phyloP scores from a whole-genome alignment of 2,888 invertebrate genomes.

The Argyresthia goedartella region DNA sequence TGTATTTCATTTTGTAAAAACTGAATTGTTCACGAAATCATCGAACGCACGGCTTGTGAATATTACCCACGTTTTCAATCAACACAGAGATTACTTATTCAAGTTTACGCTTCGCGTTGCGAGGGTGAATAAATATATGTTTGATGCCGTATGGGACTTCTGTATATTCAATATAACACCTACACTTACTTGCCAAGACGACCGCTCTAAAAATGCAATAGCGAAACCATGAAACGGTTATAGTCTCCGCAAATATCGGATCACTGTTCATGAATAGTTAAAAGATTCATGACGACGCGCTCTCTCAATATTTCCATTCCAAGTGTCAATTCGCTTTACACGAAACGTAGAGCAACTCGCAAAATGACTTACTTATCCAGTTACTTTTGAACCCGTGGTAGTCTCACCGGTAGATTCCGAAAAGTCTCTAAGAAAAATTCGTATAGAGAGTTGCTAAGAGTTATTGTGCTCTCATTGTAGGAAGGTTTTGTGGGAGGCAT shows the following conservation, averaged over 20 bases:
- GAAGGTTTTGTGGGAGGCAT: constrained; percentile 54
- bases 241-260: background rate
- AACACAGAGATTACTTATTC: background rate
- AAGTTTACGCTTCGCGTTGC: background rate
- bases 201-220: background rate
- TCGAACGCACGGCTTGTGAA: background rate
- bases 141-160: too few relatives aligned
- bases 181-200: background rate
- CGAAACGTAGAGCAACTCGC: too few relatives aligned
- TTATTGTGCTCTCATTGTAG: constrained; percentile 45
- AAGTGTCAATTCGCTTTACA: too few relatives aligned
- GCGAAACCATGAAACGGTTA: background rate
- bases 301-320: too few relatives aligned
- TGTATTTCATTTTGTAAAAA: constrained; percentile 3
- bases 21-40: background rate
- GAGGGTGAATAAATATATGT: too few relatives aligned
- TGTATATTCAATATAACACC: background rate
- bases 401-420: too few relatives aligned
- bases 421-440: background rate
- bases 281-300: background rate
- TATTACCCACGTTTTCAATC: background rate
- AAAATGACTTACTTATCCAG: too few relatives aligned
- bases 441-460: constrained; percentile 17
- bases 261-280: constrained; percentile 1
- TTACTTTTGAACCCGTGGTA: too few relatives aligned